Evolutionary conservation across 2,888 invertebrate genomes (phyloP).

Genomic region (Caenorhabditis doughertyi): DNA sequence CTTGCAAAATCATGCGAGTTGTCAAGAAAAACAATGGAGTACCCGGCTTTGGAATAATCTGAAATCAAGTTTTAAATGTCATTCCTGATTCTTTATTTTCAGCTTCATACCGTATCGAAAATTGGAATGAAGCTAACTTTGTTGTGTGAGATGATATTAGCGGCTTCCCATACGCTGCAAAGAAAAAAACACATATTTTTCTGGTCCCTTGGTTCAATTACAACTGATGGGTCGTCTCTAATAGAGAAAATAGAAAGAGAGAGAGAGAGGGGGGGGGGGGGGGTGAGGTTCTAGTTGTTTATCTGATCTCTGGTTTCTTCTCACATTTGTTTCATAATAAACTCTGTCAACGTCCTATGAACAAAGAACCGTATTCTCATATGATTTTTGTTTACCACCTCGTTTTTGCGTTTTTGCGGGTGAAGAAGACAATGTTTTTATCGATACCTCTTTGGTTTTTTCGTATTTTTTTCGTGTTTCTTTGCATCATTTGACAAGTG

Average conservation of each 20-base stretch:
- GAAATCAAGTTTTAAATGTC: constrained; percentile 8
- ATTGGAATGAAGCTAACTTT: constrained; percentile 80
- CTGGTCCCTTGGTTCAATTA: constrained; percentile 33
- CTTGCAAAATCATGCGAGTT: constrained; percentile 75
- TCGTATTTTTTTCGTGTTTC: no score
- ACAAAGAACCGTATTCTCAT: constrained; percentile 59
- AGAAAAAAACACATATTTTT: constrained; percentile 1
- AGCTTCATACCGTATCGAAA: constrained; percentile 62
- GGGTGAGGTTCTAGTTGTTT: constrained; percentile 28
- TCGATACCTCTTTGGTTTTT: constrained; percentile 35
- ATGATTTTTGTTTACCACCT: constrained; percentile 56
- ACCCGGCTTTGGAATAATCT: constrained; percentile 65
- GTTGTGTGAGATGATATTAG: constrained; percentile 78
- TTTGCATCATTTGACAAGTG: constrained; percentile 55
- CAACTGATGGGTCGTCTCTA: constrained; percentile 18
- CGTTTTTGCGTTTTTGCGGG: constrained; percentile 23
- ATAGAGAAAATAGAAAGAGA: constrained; percentile 1
- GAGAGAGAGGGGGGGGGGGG: not conserved
- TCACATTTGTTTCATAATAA: constrained; percentile 58
- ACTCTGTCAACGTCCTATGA: constrained; percentile 41
- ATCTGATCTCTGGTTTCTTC: constrained; percentile 56
- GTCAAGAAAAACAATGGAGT: constrained; percentile 71
- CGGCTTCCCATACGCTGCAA: constrained; percentile 81
- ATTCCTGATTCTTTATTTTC: not conserved
- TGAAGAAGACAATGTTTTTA: constrained; percentile 33